phyloP scores from a whole-genome alignment of 2,113 vertebrate genomes.

The Tachuris rubrigastra region DNA sequence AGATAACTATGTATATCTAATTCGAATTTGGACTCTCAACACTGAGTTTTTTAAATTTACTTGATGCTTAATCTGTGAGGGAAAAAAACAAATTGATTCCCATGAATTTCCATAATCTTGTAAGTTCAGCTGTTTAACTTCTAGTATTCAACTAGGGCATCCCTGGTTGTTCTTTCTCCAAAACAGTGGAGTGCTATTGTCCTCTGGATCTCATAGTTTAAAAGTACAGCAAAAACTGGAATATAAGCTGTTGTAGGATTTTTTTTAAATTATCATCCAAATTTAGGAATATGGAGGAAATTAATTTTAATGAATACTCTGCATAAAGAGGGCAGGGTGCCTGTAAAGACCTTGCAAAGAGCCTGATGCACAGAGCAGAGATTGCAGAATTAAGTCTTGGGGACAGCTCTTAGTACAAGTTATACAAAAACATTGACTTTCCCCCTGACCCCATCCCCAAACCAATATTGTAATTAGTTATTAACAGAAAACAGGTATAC shows the following conservation, averaged over 20 bases:
- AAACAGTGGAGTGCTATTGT: neutral
- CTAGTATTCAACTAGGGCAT: accelerated
- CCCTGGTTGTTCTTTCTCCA: neutral
- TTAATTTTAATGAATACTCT: neutral
- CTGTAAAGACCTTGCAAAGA: neutral
- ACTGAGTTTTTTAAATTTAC: neutral
- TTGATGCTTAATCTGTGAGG: neutral
- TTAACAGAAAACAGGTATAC: neutral
- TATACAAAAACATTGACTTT: neutral
- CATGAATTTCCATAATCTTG: neutral
- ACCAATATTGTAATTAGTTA: neutral
- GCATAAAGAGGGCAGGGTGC: neutral
- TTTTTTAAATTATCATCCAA: neutral
- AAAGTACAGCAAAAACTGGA: neutral
- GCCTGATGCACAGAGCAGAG: neutral
- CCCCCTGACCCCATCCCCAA: accelerated
- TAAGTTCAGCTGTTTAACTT: neutral
- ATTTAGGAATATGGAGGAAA: neutral
- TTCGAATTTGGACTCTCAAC: neutral
- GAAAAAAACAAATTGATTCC: neutral
- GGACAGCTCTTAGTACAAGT: neutral
- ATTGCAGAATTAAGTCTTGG: neutral
- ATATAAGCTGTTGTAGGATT: too few relatives aligned
- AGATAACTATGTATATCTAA: neutral
- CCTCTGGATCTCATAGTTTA: neutral